A percentile compares a stretch with the other conserved stretches of the same genome.
Conservation (phyloP, 2,797 vertebrate genomes). For the Coregonus ussuriensis region DNA sequence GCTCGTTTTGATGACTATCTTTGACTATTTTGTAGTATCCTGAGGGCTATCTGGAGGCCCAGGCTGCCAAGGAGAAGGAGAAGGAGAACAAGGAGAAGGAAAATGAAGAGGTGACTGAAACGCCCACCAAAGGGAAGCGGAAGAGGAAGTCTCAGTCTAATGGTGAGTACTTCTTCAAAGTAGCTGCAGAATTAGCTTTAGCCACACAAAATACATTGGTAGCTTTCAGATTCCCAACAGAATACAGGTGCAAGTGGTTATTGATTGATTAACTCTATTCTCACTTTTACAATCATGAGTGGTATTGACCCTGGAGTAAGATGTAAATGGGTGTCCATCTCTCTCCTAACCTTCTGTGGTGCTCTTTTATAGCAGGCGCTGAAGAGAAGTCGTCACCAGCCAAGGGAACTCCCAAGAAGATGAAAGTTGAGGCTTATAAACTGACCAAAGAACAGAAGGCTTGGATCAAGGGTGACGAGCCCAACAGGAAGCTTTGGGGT, state of each 20-base stretch:
- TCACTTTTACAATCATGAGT: no score
- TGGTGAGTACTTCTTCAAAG: neutral
- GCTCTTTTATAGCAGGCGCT: constrained; percentile 34
- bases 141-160: constrained; percentile 78
- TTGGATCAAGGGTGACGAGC: constrained; percentile 86
- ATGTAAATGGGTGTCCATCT: no score
- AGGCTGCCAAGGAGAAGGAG: constrained; percentile 86
- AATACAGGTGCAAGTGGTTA: no score
- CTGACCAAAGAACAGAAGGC: constrained; percentile 85
- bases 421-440: constrained; percentile 88
- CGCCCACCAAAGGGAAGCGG: constrained; percentile 82
- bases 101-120: constrained; percentile 69
- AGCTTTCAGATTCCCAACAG: neutral
- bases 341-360: neutral
- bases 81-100: constrained; percentile 86
- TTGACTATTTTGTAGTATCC: constrained; percentile 81
- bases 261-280: no score
- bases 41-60: constrained; percentile 90
- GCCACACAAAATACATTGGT: neutral
- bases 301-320: no score
- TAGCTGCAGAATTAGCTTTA: neutral
- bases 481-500: constrained; percentile 91
- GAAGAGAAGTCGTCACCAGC: constrained; percentile 69
- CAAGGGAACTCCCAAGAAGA: constrained; percentile 81
- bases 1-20: neutral